These are phyloP conservation scores for Argyresthia albistria DNA, from an alignment of 2,888 invertebrate species.

Conservation along the genomic window DNA sequence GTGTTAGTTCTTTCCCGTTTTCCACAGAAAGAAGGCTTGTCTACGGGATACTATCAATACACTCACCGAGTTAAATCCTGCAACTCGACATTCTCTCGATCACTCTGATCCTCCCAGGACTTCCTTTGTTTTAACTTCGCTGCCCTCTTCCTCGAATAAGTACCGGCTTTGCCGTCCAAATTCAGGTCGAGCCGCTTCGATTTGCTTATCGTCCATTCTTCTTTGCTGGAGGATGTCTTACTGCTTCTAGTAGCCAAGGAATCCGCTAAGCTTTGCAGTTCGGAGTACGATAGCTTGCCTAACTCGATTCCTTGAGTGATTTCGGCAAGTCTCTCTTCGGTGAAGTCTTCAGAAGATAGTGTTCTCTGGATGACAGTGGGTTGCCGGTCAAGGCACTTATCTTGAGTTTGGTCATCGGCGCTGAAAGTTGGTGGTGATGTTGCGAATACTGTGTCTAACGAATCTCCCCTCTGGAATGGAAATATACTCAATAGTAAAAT, in stretches of 20 bases:
- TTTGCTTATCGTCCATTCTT: slow-evolving; percentile 51
- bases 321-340: slow-evolving; percentile 53
- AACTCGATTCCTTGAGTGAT: slow-evolving; percentile 55
- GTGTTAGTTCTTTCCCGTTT: too few relatives aligned
- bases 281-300: slow-evolving; percentile 52
- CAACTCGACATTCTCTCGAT: slow-evolving; percentile 78
- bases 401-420: slow-evolving; percentile 33
- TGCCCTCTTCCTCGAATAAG: slow-evolving; percentile 62
- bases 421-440: slow-evolving; percentile 70
- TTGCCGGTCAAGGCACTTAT: slow-evolving; percentile 20
- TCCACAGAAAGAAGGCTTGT: too few relatives aligned
- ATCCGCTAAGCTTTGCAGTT: slow-evolving; percentile 58
- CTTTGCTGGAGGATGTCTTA: slow-evolving; percentile 62
- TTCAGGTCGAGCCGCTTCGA: slow-evolving; percentile 58
- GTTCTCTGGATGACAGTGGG: slow-evolving; percentile 17
- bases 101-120: slow-evolving; percentile 82
- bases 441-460: slow-evolving; percentile 77
- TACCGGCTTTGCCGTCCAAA: slow-evolving; percentile 60
- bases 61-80: slow-evolving; percentile 73
- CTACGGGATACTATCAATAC: too few relatives aligned
- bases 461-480: slow-evolving; percentile 75
- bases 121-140: slow-evolving; percentile 65
- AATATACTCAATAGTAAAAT: background rate
- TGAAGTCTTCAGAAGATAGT: slow-evolving; percentile 31
- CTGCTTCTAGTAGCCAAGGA: slow-evolving; percentile 42